Evolutionary conservation across 2,888 invertebrate genomes (phyloP).

Genomic region (Fissipunctia ypsillon): DNA sequence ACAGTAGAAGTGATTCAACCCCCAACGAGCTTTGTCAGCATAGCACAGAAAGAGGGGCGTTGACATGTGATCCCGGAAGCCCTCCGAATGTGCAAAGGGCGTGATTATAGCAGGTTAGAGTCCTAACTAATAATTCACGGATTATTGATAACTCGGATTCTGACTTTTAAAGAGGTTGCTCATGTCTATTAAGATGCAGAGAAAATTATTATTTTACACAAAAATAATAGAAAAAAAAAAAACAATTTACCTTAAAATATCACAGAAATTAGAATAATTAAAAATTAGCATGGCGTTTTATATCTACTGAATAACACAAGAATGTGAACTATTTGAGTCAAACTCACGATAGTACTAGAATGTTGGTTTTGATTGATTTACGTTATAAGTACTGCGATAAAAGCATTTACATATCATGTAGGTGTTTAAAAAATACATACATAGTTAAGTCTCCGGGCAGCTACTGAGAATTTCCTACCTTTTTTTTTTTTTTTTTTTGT

Average conservation of each 20-base stretch:
- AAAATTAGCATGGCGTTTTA: conserved; percentile 13
- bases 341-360: conserved; percentile 22
- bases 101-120: neutral
- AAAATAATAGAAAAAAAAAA: neutral
- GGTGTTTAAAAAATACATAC: conserved; percentile 11
- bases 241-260: conserved; percentile 1
- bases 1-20: neutral
- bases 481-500: too few species aligned
- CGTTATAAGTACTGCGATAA: neutral
- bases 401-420: conserved; percentile 23
- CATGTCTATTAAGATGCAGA: too few species aligned
- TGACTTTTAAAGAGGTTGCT: too few species aligned
- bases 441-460: neutral
- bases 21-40: neutral
- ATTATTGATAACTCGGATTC: too few species aligned
- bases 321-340: conserved; percentile 33
- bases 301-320: conserved; percentile 1
- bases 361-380: conserved; percentile 40
- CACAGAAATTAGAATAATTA: neutral
- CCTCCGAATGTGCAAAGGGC: neutral
- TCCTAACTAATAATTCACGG: neutral
- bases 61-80: neutral
- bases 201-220: neutral
- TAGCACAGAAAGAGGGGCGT: neutral
- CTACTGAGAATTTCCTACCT: neutral